phyloP scores from a whole-genome alignment of 2,113 vertebrate species.

The Xiphophorus couchianus region DNA sequence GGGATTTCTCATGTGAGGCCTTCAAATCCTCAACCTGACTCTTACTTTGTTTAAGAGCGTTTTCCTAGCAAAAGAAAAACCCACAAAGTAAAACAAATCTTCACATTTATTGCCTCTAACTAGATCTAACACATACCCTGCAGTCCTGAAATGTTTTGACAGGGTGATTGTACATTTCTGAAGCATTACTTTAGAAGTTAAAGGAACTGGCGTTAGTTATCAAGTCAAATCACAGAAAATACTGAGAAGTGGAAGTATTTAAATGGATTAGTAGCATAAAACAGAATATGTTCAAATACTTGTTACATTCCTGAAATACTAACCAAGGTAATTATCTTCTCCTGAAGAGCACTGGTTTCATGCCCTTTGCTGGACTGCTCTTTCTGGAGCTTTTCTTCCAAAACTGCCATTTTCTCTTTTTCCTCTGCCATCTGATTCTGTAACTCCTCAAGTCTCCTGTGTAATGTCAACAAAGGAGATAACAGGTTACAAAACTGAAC shows the following conservation, averaged over 20 bases:
- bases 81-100: too few relatives aligned
- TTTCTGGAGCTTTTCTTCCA: slow-evolving; percentile 82
- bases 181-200: not conserved
- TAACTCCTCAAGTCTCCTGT: slow-evolving; percentile 88
- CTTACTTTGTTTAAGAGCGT: slow-evolving; percentile 75
- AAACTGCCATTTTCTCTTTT: slow-evolving; percentile 80
- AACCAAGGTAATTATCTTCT: slow-evolving; percentile 85
- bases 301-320: slow-evolving; percentile 39
- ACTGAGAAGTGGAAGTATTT: not conserved
- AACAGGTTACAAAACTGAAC: not conserved
- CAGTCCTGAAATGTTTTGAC: not conserved
- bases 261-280: not conserved
- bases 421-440: slow-evolving; percentile 86
- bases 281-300: not conserved
- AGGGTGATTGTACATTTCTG: not conserved
- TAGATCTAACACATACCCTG: not conserved
- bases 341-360: slow-evolving; percentile 81
- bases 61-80: slow-evolving; percentile 65
- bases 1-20: slow-evolving; percentile 78
- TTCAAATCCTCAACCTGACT: slow-evolving; percentile 81
- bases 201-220: not conserved
- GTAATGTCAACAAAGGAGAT: slow-evolving; percentile 2
- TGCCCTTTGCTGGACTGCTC: slow-evolving; percentile 81
- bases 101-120: not conserved
- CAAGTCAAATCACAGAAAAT: not conserved